Percentiles rank a stretch among this genome's conserved stretches.
Conservation (phyloP, 2,888 invertebrate genomes). For the Nymphalis polychloros region DNA sequence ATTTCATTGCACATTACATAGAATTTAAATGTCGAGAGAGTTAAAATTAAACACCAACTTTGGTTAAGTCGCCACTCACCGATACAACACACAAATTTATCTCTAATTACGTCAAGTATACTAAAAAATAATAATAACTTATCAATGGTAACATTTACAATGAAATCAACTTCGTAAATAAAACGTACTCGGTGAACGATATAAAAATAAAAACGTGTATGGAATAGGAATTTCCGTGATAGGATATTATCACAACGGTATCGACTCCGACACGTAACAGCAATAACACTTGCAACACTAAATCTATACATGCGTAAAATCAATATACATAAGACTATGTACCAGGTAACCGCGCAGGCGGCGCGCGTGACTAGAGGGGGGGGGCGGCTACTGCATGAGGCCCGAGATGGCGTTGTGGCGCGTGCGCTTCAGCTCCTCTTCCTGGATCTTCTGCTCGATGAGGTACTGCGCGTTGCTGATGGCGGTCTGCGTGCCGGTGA, state of each 20-base stretch:
- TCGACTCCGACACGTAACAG: conserved; percentile 29
- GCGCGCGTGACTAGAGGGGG: conserved; percentile 8
- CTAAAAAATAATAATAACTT: conserved; percentile 66
- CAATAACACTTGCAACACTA: conserved; percentile 61
- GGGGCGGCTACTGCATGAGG: conserved; percentile 82
- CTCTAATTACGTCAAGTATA: conserved; percentile 42
- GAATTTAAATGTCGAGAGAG: conserved; percentile 22
- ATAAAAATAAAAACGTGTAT: conserved; percentile 70
- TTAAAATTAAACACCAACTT: conserved; percentile 53
- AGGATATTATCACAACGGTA: conserved; percentile 74
- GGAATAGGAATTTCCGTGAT: conserved; percentile 78
- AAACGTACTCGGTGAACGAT: conserved; percentile 56
- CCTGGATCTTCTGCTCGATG: conserved; percentile 97
- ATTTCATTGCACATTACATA: no score
- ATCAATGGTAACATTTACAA: conserved; percentile 80
- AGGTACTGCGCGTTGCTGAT: conserved; percentile 96
- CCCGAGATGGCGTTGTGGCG: conserved; percentile 91
- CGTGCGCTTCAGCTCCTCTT: conserved; percentile 97
- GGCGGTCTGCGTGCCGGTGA: conserved; percentile 93
- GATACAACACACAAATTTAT: conserved; percentile 34
- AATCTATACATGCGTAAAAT: conserved; percentile 60
- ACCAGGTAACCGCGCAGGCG: conserved; percentile 59
- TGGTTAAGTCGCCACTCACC: conserved; percentile 49
- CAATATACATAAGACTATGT: conserved; percentile 61
- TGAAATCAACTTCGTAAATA: conserved; percentile 67